Conservation (phyloP, 2,797 vertebrate genomes). For the Lagocephalus sceleratus region DNA sequence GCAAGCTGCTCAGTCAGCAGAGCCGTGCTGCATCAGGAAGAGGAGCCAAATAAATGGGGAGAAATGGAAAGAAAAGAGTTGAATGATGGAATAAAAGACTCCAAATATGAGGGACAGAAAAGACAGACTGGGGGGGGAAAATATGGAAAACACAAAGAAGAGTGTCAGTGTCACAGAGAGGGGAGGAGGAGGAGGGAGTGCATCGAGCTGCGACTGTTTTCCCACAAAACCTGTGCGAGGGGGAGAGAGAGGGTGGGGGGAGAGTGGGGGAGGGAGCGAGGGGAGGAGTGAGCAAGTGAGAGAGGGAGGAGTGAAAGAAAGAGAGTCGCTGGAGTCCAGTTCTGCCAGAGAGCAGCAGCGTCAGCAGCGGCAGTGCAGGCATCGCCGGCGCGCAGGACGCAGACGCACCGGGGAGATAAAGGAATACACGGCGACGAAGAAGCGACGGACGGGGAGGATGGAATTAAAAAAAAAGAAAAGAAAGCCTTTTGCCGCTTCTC, state of each 20-base stretch:
- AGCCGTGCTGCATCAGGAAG: slow-evolving; percentile 26
- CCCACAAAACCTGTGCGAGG: slow-evolving; percentile 39
- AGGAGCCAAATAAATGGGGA: slow-evolving; percentile 2
- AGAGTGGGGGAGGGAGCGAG: slow-evolving; percentile 44
- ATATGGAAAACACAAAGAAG: slow-evolving; percentile 22
- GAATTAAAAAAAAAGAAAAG: slow-evolving; percentile 48
- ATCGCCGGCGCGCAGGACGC: slow-evolving; percentile 53
- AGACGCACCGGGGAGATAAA: slow-evolving; percentile 50
- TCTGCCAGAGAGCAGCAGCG: slow-evolving; percentile 60
- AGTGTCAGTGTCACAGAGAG: slow-evolving; percentile 52
- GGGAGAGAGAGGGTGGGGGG: slow-evolving; percentile 29
- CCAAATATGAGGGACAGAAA: slow-evolving; percentile 5
- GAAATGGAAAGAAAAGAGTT: neutral
- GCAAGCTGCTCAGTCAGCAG: slow-evolving; percentile 45
- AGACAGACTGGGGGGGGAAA: neutral
- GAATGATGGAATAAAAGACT: slow-evolving; percentile 23
- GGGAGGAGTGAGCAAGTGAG: slow-evolving; percentile 38
- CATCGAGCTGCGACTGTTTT: slow-evolving; percentile 51
- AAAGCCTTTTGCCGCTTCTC: slow-evolving; percentile 46
- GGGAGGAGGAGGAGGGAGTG: slow-evolving; percentile 24
- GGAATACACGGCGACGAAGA: slow-evolving; percentile 58
- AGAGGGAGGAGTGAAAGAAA: slow-evolving; percentile 35
- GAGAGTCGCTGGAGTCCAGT: slow-evolving; percentile 66
- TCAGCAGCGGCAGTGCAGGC: slow-evolving; percentile 52
- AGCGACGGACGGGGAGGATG: slow-evolving; percentile 44